These are phyloP conservation scores for Halichondria panicea DNA, from an alignment of 37 sponge, comb jelly and placozoan species.

Conservation along the genomic window DNA sequence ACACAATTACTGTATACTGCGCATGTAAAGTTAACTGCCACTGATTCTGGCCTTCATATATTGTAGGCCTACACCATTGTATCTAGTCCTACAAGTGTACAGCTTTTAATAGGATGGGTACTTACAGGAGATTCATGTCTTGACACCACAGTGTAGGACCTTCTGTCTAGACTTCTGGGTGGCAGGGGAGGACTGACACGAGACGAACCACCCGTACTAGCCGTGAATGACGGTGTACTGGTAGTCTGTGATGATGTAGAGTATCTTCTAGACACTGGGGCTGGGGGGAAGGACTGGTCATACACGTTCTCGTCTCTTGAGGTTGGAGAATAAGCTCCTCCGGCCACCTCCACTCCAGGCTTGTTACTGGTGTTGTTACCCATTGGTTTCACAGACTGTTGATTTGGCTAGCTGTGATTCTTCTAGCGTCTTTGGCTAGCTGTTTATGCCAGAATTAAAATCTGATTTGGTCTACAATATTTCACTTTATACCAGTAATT, in stretches of 20 bases:
- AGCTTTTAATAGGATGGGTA: background rate
- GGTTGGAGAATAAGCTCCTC: slow-evolving; percentile 28
- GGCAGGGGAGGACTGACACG: slow-evolving; percentile 10
- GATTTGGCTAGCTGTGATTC: no score
- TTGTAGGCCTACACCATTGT: no score
- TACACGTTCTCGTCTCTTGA: slow-evolving; percentile 45
- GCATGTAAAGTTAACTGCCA: no score
- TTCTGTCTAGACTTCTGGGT: slow-evolving; percentile 23
- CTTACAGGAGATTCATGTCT: slow-evolving; percentile 2
- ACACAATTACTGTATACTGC: no score
- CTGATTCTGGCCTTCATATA: no score
- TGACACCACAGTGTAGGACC: slow-evolving; percentile 21
- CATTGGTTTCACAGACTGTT: no score
- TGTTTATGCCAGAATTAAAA: no score
- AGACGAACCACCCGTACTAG: background rate
- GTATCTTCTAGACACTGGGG: slow-evolving; percentile 3
- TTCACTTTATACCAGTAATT: no score
- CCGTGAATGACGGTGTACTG: background rate
- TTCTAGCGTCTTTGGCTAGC: no score
- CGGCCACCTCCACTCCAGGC: slow-evolving; percentile 8
- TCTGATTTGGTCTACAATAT: no score
- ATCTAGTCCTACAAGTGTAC: no score
- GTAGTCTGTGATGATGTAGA: background rate
- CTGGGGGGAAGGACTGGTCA: slow-evolving; percentile 24
- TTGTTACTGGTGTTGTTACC: slow-evolving; percentile 25